phyloP scores from a whole-genome alignment of 2,797 vertebrate genomes.

The Dromococcyx pavoninus region DNA sequence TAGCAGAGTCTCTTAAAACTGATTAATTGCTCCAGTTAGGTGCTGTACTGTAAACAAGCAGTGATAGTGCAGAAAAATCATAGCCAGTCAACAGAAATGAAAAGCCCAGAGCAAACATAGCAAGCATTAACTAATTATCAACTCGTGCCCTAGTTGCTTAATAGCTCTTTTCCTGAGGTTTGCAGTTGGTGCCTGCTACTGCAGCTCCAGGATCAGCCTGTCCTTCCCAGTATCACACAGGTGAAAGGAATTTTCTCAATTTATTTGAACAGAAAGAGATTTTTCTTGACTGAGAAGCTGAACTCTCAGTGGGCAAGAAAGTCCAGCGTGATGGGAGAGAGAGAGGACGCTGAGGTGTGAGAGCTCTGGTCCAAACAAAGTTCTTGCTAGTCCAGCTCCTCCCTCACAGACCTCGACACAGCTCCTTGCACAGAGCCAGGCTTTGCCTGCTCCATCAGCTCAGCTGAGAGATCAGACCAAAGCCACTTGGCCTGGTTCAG shows the following conservation, averaged over 20 bases:
- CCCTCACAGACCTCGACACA: not conserved
- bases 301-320: not conserved
- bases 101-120: conserved; percentile 47
- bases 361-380: not conserved
- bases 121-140: conserved; percentile 27
- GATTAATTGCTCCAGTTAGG: conserved; percentile 43
- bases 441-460: not conserved
- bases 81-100: conserved; percentile 10
- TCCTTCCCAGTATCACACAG: not conserved
- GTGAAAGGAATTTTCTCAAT: not conserved
- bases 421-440: not conserved
- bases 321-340: not conserved
- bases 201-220: not conserved
- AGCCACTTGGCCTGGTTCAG: not conserved
- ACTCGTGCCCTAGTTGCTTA: conserved; percentile 1
- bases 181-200: not conserved
- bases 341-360: not conserved
- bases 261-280: not conserved
- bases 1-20: conserved; percentile 10
- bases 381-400: not conserved
- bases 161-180: conserved; percentile 3
- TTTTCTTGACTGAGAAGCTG: not conserved
- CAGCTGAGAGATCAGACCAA: not conserved
- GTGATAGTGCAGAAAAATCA: conserved; percentile 24
- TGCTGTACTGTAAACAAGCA: conserved; percentile 36